Evolutionary conservation across 2,113 vertebrate species (phyloP), one percentile per base, ranked within the genome.

Genomic region (Engystomops pustulosus): DNA sequence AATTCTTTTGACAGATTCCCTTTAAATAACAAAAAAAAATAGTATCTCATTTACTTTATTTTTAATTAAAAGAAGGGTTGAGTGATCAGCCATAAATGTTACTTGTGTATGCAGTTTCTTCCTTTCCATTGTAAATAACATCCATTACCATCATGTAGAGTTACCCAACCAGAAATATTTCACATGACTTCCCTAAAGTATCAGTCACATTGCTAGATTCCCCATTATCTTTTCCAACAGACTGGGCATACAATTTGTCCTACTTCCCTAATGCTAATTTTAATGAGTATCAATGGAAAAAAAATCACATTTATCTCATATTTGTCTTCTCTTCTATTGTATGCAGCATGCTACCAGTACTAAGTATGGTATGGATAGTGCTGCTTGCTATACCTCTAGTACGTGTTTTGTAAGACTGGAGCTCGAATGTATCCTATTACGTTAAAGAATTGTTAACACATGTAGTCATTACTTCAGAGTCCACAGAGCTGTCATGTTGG

Each of bases 391-490:
- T 30, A 47, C 41, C n/a, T 74, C 25, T 49, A 27, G 12, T 41
- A 49, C 27, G 41, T 74, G 44, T 47, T 17, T 74, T 6, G 45
- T 15, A 30, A 70, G 45, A 74, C 12, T 49, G 38, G 47, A 72
- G 41, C 34, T 8, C 1, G 20, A 41, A 70, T 44, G 69, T 25
- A 72, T 72, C 38, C 23, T 72, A 45, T 72, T 71, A 23, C 38
- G 23, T 41, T 44, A 23, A 44, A 71, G 68, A 45, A 45, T 72
- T 45, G n/a, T 72, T 74, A 74, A 74, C 68, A 70, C 45, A 32
- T 49, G 25, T 74, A 74, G 23, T 74, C 25, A 74, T 47, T 74
- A 44, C 38, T 72, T 72, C 69, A 72, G n/a, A 70, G 36, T 70
- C 34, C 36, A 2, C 68, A 70, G 34, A 44, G 36, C 34, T 70